phyloP scores from a whole-genome alignment of 1,140 invertebrate genomes.

The Mamestra configurata region DNA sequence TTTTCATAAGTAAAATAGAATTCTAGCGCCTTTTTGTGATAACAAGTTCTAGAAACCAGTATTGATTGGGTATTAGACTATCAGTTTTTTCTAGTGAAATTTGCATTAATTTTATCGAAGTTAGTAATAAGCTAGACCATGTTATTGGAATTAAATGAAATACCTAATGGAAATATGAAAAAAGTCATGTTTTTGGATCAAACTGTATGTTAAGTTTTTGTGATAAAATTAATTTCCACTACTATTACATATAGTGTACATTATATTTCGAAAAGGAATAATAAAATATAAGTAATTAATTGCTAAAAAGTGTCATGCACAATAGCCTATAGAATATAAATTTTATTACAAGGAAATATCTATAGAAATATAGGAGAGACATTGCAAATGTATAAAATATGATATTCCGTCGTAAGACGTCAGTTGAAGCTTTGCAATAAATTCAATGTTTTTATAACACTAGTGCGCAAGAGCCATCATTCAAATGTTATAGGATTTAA shows the following conservation, averaged over 20 bases:
- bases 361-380: background rate
- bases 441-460: no score
- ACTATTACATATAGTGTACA: no score
- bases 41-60: background rate
- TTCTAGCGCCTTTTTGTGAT: background rate
- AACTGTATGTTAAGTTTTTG: no score
- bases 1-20: background rate
- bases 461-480: no score
- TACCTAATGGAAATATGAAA: no score
- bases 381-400: background rate
- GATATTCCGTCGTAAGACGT: no score
- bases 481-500: no score
- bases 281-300: background rate
- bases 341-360: slow-evolving; percentile 20
- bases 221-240: no score
- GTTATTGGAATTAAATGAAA: no score
- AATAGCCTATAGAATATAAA: background rate
- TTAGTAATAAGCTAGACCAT: no score
- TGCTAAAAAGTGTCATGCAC: background rate
- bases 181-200: no score
- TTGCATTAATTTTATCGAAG: background rate
- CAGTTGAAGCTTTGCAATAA: no score
- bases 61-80: background rate
- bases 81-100: background rate
- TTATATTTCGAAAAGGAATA: background rate